Evolutionary conservation across 2,888 invertebrate genomes (phyloP).

Genomic region (Synergus itoensis): DNA sequence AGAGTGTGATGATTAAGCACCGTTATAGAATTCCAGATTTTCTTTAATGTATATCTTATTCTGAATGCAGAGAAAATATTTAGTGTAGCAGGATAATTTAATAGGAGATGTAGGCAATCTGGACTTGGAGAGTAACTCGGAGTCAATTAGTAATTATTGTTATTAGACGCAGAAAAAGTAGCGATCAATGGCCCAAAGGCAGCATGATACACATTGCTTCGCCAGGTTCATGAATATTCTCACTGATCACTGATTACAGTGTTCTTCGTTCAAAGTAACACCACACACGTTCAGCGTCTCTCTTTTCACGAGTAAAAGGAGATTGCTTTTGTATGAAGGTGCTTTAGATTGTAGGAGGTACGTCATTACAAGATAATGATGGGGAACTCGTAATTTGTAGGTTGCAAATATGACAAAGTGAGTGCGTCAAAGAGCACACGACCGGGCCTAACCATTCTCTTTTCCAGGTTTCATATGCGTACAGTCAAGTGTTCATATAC

Average conservation of each 20-base stretch:
- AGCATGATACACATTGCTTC: neutral
- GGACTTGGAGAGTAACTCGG: slow-evolving; percentile 18
- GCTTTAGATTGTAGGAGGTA: slow-evolving; percentile 3
- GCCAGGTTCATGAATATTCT: neutral
- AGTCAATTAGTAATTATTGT: slow-evolving; percentile 16
- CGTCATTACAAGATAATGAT: slow-evolving; percentile 13
- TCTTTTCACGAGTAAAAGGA: neutral
- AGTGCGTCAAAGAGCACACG: slow-evolving; percentile 30
- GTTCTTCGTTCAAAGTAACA: neutral
- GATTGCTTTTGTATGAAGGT: neutral
- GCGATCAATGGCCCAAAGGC: neutral
- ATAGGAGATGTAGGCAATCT: neutral
- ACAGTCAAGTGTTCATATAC: neutral
- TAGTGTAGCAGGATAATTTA: neutral
- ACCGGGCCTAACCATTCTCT: slow-evolving; percentile 48
- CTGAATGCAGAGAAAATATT: neutral
- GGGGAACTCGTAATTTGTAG: slow-evolving; percentile 1
- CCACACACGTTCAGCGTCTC: neutral
- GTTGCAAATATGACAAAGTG: slow-evolving; percentile 21
- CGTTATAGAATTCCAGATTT: slow-evolving; percentile 21
- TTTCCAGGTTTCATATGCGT: slow-evolving; percentile 18
- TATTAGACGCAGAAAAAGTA: neutral
- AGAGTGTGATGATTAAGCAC: slow-evolving; percentile 2
- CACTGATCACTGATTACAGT: slow-evolving; percentile 24
- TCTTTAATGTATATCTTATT: slow-evolving; percentile 1